These are phyloP conservation scores for Ephialtes manifestator DNA, from an alignment of 2,888 invertebrate genomes.

Conservation along the genomic window DNA sequence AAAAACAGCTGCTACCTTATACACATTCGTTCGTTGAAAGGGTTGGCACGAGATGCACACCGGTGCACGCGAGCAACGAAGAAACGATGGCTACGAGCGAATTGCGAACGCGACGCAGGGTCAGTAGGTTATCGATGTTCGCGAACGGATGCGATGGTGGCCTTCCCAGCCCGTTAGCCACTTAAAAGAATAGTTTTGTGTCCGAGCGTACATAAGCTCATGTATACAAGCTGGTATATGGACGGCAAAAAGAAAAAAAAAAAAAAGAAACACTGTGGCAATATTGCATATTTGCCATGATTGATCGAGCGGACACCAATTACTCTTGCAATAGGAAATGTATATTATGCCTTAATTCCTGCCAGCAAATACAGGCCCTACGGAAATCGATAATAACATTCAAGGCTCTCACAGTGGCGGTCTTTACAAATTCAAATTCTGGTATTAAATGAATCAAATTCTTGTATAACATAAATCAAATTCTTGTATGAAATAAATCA, in stretches of 20 bases:
- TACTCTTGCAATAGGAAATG: constrained; percentile 14
- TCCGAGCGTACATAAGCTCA: constrained; percentile 48
- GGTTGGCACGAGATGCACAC: constrained; percentile 61
- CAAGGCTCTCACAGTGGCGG: neutral
- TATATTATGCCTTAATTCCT: neutral
- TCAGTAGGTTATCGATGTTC: constrained; percentile 81
- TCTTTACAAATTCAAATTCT: neutral
- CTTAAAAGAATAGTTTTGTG: constrained; percentile 72
- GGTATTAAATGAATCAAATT: too few relatives aligned
- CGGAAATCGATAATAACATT: constrained; percentile 1
- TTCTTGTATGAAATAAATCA: too few relatives aligned
- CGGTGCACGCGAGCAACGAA: constrained; percentile 36
- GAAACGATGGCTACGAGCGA: constrained; percentile 66
- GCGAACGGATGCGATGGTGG: constrained; percentile 68
- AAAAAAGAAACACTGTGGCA: constrained; percentile 32
- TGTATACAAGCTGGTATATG: constrained; percentile 1
- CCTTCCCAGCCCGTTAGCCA: constrained; percentile 68
- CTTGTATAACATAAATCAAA: too few relatives aligned
- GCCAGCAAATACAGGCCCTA: neutral
- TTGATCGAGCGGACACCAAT: constrained; percentile 21
- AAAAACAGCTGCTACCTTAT: constrained; percentile 42
- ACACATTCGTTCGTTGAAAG: constrained; percentile 56
- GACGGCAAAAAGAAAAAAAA: constrained; percentile 20
- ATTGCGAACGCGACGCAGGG: constrained; percentile 72
- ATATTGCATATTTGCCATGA: constrained; percentile 35